Evolutionary conservation across 37 sponge, comb jelly and placozoan species (phyloP), one percentile per base, ranked within the genome.

Genomic region (Tethya wilhelma): DNA sequence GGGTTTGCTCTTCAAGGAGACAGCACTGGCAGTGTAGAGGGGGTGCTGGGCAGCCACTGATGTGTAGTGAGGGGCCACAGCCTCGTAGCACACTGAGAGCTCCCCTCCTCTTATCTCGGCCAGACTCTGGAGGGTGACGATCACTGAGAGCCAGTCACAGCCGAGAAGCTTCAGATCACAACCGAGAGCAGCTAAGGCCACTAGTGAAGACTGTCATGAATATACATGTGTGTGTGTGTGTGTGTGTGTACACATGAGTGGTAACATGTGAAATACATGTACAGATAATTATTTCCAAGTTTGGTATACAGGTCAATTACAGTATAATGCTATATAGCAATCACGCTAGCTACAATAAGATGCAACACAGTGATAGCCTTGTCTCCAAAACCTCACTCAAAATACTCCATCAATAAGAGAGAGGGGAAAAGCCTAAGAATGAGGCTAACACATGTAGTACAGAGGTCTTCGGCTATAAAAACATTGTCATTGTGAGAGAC

Each of bases 71-170:
- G 88, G 59, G 31, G 77, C 72, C 23, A 88, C 82, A 30, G 81
- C 77, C 77, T 88, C 88, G 55, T 81, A 88, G 40, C 88, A 88
- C 23, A 88, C 60, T 29, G 88, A 88, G 41, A 88, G 70, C 37
- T 81, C 78, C 32, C 82, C 82, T 14, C 82, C 82, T 43, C 64
- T 41, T 2, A 88, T 44, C 43, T 81, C 38, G 7, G 79, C 64
- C 25, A 79, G 9, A 59, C 42, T 64, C 34, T 86, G 79, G 9
- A 86, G 67, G 0, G 43, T 59, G 36, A 86, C 58, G 19, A 86
- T 38, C 23, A 74, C 75, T 30, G 73, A 29, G 38, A 86, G 62
- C 86, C 86, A 86, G 44, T 86, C 79, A 45, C 86, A 86, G 31
- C 72, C 60, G 7, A 88, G 59, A 36, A 81, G 46, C 64, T 88